Percentiles rank a stretch among this genome's conserved stretches.
Evolutionary conservation across 2,113 vertebrate species (phyloP).

Genomic region (Gnathonemus longibarbis): DNA sequence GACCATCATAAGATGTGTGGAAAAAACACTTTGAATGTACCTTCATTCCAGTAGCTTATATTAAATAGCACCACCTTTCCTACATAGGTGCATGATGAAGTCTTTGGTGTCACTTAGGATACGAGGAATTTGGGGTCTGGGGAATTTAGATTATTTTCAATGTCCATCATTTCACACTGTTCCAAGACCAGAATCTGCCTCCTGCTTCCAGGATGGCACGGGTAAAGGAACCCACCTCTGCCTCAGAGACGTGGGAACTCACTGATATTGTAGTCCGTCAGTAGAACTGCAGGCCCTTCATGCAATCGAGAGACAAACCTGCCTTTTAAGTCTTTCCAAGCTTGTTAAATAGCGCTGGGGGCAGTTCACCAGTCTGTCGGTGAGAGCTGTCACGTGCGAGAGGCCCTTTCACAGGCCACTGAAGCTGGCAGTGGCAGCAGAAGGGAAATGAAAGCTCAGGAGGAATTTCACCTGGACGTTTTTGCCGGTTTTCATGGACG

Average conservation of each 20-base stretch:
- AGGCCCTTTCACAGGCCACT: not conserved
- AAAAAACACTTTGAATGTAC: no score
- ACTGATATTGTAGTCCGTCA: not conserved
- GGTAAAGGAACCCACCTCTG: not conserved
- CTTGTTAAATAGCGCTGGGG: not conserved
- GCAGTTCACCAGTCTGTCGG: not conserved
- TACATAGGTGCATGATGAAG: not conserved
- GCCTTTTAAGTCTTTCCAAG: not conserved
- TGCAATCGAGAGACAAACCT: not conserved
- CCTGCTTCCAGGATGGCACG: not conserved
- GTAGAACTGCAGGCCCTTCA: not conserved
- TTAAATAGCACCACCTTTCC: not conserved
- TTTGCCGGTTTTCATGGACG: not conserved
- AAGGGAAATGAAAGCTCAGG: not conserved
- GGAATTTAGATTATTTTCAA: not conserved
- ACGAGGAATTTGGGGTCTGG: not conserved
- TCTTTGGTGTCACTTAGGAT: not conserved
- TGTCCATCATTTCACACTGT: not conserved
- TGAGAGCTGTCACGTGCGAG: not conserved
- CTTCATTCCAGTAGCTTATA: not conserved
- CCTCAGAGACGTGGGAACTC: not conserved
- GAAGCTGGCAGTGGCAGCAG: not conserved
- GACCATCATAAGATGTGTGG: not conserved
- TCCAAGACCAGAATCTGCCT: not conserved
- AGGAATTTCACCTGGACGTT: not conserved